Percentiles rank a stretch among this genome's conserved stretches.
Evolutionary conservation across 92 coral and sea anemone species (phyloP).

Genomic region (Porites evermanni): DNA sequence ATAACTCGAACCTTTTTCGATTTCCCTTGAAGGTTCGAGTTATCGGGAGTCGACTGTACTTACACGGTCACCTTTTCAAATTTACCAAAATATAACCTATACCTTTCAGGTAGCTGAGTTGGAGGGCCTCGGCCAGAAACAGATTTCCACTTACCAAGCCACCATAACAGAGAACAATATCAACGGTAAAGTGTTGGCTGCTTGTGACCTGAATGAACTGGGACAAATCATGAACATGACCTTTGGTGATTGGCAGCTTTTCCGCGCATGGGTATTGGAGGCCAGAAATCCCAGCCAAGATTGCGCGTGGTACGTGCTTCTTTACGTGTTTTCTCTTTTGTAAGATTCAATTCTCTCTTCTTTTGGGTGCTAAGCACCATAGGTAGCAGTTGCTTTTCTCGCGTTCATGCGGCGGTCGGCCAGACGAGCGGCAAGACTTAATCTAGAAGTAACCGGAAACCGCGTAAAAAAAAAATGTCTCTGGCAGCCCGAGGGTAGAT

Average conservation of each 20-base stretch:
- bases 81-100: not conserved
- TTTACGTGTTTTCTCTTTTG: not conserved
- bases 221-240: slow-evolving; percentile 97
- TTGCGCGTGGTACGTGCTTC: slow-evolving; percentile 67
- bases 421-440: too few relatives aligned
- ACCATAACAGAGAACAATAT: slow-evolving; percentile 87
- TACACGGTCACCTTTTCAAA: not conserved
- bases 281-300: slow-evolving; percentile 75
- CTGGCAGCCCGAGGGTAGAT: too few relatives aligned
- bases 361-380: too few relatives aligned
- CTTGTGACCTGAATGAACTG: slow-evolving; percentile 92
- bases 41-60: not conserved
- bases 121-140: slow-evolving; percentile 89
- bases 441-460: too few relatives aligned
- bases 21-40: too few relatives aligned
- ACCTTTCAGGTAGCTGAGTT: slow-evolving; percentile 74
- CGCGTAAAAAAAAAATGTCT: too few relatives aligned
- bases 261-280: slow-evolving; percentile 90
- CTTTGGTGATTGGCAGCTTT: slow-evolving; percentile 99
- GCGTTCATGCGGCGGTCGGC: too few relatives aligned
- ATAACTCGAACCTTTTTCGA: too few relatives aligned
- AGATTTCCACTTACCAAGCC: slow-evolving; percentile 89
- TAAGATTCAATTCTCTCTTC: not conserved
- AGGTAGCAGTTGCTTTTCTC: too few relatives aligned
- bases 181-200: slow-evolving; percentile 92